Percentiles rank a stretch among this genome's conserved stretches.
Evolutionary conservation across 1,140 invertebrate species (phyloP).

Genomic region (Contarinia nasturtii): DNA sequence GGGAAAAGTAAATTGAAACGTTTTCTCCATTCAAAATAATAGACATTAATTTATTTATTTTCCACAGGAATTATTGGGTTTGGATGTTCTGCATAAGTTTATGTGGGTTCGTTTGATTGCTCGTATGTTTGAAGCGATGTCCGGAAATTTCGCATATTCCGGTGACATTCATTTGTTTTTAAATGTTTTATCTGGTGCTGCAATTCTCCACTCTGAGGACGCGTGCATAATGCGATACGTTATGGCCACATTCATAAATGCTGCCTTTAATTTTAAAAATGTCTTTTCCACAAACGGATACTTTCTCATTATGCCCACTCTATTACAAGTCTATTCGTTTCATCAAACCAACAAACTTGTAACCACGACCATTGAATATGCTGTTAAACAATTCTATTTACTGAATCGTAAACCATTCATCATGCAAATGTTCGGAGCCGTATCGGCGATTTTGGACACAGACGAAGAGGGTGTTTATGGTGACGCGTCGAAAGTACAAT

Average conservation of each 20-base stretch:
- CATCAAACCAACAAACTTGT: constrained; percentile 94
- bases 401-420: constrained; percentile 97
- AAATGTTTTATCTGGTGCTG: constrained; percentile 91
- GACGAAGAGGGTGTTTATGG: constrained; percentile 71
- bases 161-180: constrained; percentile 94
- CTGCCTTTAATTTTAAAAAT: constrained; percentile 95
- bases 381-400: constrained; percentile 95
- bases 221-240: constrained; percentile 87
- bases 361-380: constrained; percentile 89
- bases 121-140: constrained; percentile 97
- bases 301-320: constrained; percentile 90
- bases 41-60: background rate
- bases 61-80: constrained; percentile 62
- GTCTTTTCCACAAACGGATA: constrained; percentile 98
- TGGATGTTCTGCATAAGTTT: constrained; percentile 95
- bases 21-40: constrained; percentile 2
- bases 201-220: constrained; percentile 95
- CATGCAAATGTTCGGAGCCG: constrained; percentile 95
- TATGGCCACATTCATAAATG: constrained; percentile 92
- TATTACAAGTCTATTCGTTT: constrained; percentile 90
- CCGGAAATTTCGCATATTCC: constrained; percentile 92
- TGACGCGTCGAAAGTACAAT: constrained; percentile 82
- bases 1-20: constrained; percentile 44
- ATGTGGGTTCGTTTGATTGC: constrained; percentile 95
- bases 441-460: constrained; percentile 88